phyloP scores from a whole-genome alignment of 2,888 invertebrate species.

The Plebejus anna region DNA sequence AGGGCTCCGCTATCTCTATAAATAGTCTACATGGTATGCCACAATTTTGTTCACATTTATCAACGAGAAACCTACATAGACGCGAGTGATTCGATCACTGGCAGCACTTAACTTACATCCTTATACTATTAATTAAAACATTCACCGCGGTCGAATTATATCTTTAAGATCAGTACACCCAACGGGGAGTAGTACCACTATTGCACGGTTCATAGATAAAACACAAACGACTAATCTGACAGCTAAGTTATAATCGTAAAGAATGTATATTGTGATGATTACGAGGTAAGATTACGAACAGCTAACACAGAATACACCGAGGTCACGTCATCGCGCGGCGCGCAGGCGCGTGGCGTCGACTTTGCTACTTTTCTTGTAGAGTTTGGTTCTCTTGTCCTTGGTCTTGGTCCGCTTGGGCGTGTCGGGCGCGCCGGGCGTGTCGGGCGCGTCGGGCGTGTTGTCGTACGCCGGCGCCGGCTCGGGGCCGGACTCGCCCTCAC shows the following conservation, averaged over 20 bases:
- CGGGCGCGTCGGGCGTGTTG: slow-evolving; percentile 43
- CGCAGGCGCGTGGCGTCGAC: slow-evolving; percentile 67
- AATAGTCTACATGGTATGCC: slow-evolving; percentile 24
- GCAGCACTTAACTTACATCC: slow-evolving; percentile 24
- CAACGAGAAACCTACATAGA: slow-evolving; percentile 23
- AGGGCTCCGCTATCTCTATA: slow-evolving; percentile 5
- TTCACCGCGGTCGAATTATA: background rate
- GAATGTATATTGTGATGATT: slow-evolving; percentile 31
- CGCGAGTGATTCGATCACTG: slow-evolving; percentile 28
- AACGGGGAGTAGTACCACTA: slow-evolving; percentile 6
- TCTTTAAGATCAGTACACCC: background rate
- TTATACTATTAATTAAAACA: slow-evolving; percentile 25
- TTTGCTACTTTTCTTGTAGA: slow-evolving; percentile 51
- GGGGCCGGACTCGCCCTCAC: slow-evolving; percentile 47
- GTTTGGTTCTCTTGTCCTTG: slow-evolving; percentile 55
- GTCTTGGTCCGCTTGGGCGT: slow-evolving; percentile 53
- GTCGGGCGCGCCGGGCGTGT: slow-evolving; percentile 40
- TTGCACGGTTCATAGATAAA: slow-evolving; percentile 18
- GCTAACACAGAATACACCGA: slow-evolving; percentile 24
- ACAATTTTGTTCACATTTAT: slow-evolving; percentile 27
- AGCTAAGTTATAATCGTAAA: slow-evolving; percentile 30
- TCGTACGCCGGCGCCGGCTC: slow-evolving; percentile 35
- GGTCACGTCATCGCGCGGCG: slow-evolving; percentile 67
- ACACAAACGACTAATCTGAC: slow-evolving; percentile 28
- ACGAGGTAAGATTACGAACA: slow-evolving; percentile 31